phyloP scores from a whole-genome alignment of 2,797 vertebrate genomes.

The Coranthus polyacanthus region DNA sequence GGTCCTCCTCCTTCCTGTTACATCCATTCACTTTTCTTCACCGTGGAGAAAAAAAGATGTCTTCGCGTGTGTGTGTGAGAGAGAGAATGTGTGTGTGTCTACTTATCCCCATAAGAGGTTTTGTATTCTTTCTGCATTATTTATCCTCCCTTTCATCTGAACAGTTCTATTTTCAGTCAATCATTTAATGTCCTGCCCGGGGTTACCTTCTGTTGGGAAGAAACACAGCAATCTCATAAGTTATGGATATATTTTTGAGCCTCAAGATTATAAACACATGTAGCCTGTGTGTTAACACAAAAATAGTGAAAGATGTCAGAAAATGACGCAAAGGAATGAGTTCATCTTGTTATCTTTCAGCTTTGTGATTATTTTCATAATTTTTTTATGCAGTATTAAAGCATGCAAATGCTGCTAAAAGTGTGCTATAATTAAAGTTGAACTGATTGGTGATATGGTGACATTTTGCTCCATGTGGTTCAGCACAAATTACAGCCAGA shows the following conservation, averaged over 20 bases:
- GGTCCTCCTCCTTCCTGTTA: constrained; percentile 80
- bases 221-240: constrained; percentile 53
- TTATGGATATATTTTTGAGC: constrained; percentile 53
- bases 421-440: constrained; percentile 45
- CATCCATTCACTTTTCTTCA: constrained; percentile 82
- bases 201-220: constrained; percentile 62
- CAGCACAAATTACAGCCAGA: constrained; percentile 45
- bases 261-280: constrained; percentile 53
- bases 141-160: constrained; percentile 78
- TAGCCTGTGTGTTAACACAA: constrained; percentile 20
- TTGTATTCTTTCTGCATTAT: constrained; percentile 81
- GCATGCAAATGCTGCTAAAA: constrained; percentile 44
- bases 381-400: constrained; percentile 17
- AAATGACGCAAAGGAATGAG: constrained; percentile 35
- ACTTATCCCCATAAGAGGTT: constrained; percentile 78
- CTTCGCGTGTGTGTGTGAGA: constrained; percentile 34
- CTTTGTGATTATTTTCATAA: constrained; percentile 32
- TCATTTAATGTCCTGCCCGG: constrained; percentile 68
- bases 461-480: constrained; percentile 39
- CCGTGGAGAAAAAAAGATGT: constrained; percentile 39
- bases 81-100: constrained; percentile 57
- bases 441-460: constrained; percentile 51
- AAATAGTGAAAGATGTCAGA: constrained; percentile 43
- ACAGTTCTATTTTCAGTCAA: constrained; percentile 78
- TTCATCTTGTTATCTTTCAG: constrained; percentile 35